Percentiles rank a stretch among this genome's conserved stretches.
phyloP scores from a whole-genome alignment of 2,888 invertebrate genomes.

The Phaedon cochleariae region DNA sequence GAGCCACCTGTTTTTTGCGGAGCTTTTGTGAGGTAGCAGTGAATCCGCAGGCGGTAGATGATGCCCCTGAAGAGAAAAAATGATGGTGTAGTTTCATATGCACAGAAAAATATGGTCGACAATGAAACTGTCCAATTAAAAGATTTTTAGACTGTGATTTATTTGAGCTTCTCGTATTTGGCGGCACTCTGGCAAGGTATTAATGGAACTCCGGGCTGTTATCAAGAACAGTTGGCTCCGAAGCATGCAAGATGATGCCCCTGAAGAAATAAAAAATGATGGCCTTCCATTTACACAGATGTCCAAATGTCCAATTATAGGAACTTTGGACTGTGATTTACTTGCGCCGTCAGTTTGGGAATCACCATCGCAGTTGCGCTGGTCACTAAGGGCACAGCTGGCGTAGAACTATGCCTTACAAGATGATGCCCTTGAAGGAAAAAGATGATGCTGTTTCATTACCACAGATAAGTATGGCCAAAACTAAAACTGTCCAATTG shows the following conservation, averaged over 20 bases:
- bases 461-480: not conserved
- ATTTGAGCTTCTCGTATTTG: slow-evolving; percentile 72
- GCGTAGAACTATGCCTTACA: slow-evolving; percentile 79
- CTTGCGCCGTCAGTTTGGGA: slow-evolving; percentile 69
- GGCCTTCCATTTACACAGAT: not conserved
- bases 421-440: slow-evolving; percentile 68
- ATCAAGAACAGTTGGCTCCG: slow-evolving; percentile 76
- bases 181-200: slow-evolving; percentile 67
- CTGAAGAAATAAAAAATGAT: slow-evolving; percentile 18
- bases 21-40: slow-evolving; percentile 65
- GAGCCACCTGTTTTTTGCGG: slow-evolving; percentile 69
- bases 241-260: slow-evolving; percentile 77
- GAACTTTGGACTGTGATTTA: slow-evolving; percentile 74
- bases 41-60: slow-evolving; percentile 63
- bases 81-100: slow-evolving; percentile 1
- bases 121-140: too few species aligned
- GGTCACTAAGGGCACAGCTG: slow-evolving; percentile 73
- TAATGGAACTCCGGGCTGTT: slow-evolving; percentile 56
- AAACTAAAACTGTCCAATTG: too few species aligned
- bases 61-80: slow-evolving; percentile 63
- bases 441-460: too few species aligned
- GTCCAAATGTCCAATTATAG: too few species aligned
- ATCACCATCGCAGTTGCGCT: too few species aligned
- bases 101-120: too few species aligned
- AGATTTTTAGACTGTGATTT: slow-evolving; percentile 72